Evolutionary conservation across 92 coral and sea anemone genomes (phyloP), one percentile per base, ranked within the genome.

Genomic region (Pocillopora grandis): DNA sequence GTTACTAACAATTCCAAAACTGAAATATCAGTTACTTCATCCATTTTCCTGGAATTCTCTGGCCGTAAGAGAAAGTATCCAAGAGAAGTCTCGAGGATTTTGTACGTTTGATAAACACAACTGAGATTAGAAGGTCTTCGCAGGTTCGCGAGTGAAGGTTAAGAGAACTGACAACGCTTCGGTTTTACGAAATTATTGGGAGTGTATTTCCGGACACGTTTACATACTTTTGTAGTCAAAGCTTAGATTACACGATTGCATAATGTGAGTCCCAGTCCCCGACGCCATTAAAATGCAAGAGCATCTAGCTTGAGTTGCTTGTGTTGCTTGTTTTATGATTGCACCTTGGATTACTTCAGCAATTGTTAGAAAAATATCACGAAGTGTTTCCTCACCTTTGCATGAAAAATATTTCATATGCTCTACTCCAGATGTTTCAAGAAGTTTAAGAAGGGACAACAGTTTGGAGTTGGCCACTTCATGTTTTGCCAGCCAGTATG

Each of bases 1-100:
- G 90, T 88, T 66, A 86, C 86, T 17, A 82, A 77, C 79, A 87
- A 90, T 70, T 88, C 88, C 72, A 58, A 62, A 80, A 85, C 89
- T 27, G 87, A 70, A 76, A 69, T 23, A 79, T 85, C 86, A 79
- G 89, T 76, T 9, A 82, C 92, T 76, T 92, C 90, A 72, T 91
- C 92, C 49, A 42, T 42, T 42, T 27, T 27, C 27, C 27, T 27
- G 27, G 27, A 27, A 66, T 59, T 12, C 89, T 27, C 27, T 27
- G 27, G 27, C 27, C 27, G 27, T 27, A 27, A 27, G 27, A 27
- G 27, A 27, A 27, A 27, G 27, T 27, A 27, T 27, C 27, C 27
- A 0, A 27, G 27, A 27, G 27, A 27, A 27, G 27, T 27, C 27
- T 27, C 27, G 27, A 27, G 27, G 27, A 27, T 27, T 27, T 27